phyloP scores from a whole-genome alignment of 2,797 vertebrate genomes.

The Geotrypetes seraphini region DNA sequence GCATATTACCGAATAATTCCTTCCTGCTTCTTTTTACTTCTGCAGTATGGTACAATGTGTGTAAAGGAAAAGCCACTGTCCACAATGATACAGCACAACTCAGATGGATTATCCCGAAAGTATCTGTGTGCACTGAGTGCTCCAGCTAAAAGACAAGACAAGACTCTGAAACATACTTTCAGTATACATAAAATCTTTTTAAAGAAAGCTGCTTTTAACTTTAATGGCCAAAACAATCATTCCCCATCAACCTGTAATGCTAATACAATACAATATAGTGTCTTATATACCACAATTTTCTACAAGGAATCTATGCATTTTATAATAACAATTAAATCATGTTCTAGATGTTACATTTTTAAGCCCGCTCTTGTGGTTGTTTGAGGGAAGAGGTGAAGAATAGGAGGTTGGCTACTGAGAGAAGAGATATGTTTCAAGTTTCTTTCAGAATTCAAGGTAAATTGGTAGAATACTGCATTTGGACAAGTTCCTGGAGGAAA shows the following conservation, averaged over 20 bases:
- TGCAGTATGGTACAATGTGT: slow-evolving; percentile 86
- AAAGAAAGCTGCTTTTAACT: background rate
- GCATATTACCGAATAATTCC: slow-evolving; percentile 79
- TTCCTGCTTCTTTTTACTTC: slow-evolving; percentile 89
- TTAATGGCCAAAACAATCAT: background rate
- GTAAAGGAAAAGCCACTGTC: slow-evolving; percentile 96
- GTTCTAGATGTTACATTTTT: too few species aligned
- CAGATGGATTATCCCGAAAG: slow-evolving; percentile 76
- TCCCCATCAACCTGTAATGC: background rate
- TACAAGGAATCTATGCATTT: too few species aligned
- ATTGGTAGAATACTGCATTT: too few species aligned
- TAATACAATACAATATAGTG: too few species aligned
- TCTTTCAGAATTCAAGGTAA: too few species aligned
- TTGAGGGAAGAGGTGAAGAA: too few species aligned
- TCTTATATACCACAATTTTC: too few species aligned
- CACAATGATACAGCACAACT: slow-evolving; percentile 88
- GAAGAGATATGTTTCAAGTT: too few species aligned
- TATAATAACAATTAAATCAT: too few species aligned
- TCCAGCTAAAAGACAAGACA: slow-evolving; percentile 62
- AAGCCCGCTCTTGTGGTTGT: too few species aligned
- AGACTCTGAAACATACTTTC: background rate
- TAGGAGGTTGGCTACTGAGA: too few species aligned
- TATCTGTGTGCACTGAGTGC: slow-evolving; percentile 83
- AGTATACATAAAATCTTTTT: background rate
- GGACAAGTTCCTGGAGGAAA: too few species aligned